Percentiles rank a stretch among this genome's conserved stretches.
Conservation (phyloP, 2,113 vertebrate species). For the Muntiacus muntjak region DNA sequence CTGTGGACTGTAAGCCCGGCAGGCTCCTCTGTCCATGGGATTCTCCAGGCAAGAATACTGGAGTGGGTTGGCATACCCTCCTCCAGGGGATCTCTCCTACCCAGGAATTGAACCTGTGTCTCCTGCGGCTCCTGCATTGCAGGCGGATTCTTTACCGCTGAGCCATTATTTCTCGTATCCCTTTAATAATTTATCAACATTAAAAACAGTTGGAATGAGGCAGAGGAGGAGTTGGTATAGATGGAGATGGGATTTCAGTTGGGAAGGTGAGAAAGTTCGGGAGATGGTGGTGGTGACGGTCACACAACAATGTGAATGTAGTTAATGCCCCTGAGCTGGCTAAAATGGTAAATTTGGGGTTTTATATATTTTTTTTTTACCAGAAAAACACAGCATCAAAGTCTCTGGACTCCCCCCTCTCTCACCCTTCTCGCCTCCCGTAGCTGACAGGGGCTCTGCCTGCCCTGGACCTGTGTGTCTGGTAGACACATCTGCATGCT, state of each 20-base stretch:
- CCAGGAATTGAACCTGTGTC: not conserved
- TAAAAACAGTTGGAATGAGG: not conserved
- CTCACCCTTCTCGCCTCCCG: not conserved
- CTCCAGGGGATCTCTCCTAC: not conserved
- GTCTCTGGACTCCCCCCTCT: too few relatives aligned
- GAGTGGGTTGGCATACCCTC: not conserved
- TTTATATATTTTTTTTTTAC: not conserved
- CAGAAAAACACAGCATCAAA: not conserved
- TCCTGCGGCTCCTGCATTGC: not conserved
- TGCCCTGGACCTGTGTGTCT: not conserved
- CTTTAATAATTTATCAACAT: not conserved
- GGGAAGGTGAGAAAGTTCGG: not conserved
- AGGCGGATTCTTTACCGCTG: not conserved
- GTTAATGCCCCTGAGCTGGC: not conserved
- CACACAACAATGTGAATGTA: accelerated
- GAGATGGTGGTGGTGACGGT: not conserved
- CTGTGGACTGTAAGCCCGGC: not conserved
- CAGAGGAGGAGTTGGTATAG: not conserved
- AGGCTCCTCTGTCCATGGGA: not conserved
- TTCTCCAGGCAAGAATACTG: not conserved
- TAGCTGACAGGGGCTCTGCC: not conserved
- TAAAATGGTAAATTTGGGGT: not conserved
- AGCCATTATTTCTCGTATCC: not conserved
- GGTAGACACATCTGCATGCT: accelerated
- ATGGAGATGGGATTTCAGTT: not conserved